Conservation (phyloP, 64 coral and sea anemone genomes). For the Stylophora pistillata region DNA sequence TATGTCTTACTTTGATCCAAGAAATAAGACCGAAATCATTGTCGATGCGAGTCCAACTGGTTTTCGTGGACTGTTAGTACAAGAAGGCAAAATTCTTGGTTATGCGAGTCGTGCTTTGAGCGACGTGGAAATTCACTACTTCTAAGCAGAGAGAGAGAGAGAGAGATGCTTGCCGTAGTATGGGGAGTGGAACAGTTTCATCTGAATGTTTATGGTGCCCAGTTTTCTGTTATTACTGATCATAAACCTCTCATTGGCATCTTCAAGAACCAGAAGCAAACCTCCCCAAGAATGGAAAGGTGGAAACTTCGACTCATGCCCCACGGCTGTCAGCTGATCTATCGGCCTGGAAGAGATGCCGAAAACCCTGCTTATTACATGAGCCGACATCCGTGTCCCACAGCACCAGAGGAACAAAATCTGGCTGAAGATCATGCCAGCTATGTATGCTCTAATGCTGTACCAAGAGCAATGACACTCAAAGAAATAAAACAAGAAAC, state of each 20-base stretch:
- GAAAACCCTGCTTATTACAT: not conserved
- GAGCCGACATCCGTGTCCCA: not conserved
- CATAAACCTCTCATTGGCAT: conserved; percentile 22
- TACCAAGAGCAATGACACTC: conserved; percentile 52
- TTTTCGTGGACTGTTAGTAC: too few species aligned
- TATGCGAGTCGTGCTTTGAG: too few species aligned
- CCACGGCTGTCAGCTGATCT: conserved; percentile 28
- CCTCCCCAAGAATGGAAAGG: conserved; percentile 12
- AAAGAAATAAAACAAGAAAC: conserved; percentile 50
- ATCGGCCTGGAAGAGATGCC: too few species aligned
- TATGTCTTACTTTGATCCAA: conserved; percentile 44
- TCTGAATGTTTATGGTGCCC: conserved; percentile 7
- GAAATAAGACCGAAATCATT: conserved; percentile 18
- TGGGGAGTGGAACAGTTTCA: conserved; percentile 27
- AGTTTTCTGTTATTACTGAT: conserved; percentile 31
- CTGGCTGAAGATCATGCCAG: not conserved
- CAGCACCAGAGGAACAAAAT: not conserved
- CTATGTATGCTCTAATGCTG: not conserved
- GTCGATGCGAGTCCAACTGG: too few species aligned
- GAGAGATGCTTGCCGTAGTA: conserved; percentile 27
- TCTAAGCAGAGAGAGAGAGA: conserved; percentile 30
- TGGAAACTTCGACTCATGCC: conserved; percentile 52
- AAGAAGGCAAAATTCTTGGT: too few species aligned
- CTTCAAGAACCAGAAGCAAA: conserved; percentile 17
- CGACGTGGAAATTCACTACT: conserved; percentile 36